A percentile compares a stretch with the other conserved stretches of the same genome.
phyloP scores from a whole-genome alignment of 2,113 vertebrate species.

The Centrocercus urophasianus region DNA sequence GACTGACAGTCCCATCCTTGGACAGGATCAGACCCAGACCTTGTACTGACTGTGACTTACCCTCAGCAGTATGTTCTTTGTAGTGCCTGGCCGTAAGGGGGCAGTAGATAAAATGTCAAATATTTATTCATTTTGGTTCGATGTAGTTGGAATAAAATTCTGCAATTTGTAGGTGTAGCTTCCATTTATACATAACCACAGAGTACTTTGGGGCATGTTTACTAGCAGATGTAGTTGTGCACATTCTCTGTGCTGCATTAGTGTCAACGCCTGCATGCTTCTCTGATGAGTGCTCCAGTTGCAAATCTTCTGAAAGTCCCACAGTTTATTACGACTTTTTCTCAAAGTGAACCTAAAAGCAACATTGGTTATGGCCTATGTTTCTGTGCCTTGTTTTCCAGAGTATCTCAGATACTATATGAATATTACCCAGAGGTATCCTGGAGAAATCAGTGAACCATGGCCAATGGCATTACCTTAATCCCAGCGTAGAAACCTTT shows the following conservation, averaged over 20 bases:
- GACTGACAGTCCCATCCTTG: neutral
- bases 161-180: neutral
- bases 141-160: neutral
- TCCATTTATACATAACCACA: neutral
- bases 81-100: rapidly evolving
- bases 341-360: neutral
- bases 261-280: neutral
- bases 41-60: neutral
- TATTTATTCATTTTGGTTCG: neutral
- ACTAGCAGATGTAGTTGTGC: neutral
- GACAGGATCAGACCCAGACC: neutral
- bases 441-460: conserved; percentile 15
- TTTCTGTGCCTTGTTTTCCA: conserved; percentile 24
- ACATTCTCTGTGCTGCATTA: neutral
- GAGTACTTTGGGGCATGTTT: neutral
- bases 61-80: neutral
- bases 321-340: conserved; percentile 48
- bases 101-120: neutral
- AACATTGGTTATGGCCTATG: conserved; percentile 33
- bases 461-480: conserved; percentile 74
- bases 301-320: neutral
- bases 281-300: neutral
- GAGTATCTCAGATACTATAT: conserved; percentile 50
- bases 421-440: conserved; percentile 34
- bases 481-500: conserved; percentile 85